Percentiles rank a stretch among this genome's conserved stretches.
Evolutionary conservation across 2,888 invertebrate genomes (phyloP).

Genomic region (Agriopis marginaria): DNA sequence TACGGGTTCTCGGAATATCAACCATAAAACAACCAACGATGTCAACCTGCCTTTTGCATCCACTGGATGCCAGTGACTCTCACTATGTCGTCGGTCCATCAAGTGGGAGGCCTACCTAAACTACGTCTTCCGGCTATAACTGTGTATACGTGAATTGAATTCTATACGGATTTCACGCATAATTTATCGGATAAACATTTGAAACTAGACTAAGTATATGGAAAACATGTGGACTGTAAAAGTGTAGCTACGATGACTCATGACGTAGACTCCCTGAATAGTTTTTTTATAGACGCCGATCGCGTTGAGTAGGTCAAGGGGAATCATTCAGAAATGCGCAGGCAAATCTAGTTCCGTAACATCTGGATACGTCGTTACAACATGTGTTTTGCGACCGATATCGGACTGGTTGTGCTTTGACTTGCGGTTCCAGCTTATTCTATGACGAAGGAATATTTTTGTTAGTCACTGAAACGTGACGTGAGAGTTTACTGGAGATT

Average conservation of each 20-base stretch:
- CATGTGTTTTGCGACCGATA: slow-evolving; percentile 1
- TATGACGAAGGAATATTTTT: too few species aligned
- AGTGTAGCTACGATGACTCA: not conserved
- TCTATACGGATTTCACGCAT: not conserved
- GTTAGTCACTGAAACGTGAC: too few species aligned
- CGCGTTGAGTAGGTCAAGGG: slow-evolving; percentile 35
- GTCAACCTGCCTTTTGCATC: too few species aligned
- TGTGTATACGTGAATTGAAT: too few species aligned
- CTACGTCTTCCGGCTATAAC: too few species aligned
- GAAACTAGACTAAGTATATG: not conserved
- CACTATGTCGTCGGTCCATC: too few species aligned
- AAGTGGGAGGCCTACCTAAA: too few species aligned
- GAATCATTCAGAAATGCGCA: slow-evolving; percentile 24
- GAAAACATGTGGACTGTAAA: not conserved
- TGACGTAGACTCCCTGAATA: slow-evolving; percentile 27
- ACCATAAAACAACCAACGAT: too few species aligned
- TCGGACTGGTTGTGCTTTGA: not conserved
- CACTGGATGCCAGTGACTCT: too few species aligned
- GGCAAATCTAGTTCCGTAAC: slow-evolving; percentile 22
- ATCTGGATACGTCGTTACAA: slow-evolving; percentile 21
- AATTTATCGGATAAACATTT: not conserved
- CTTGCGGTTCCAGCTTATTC: not conserved
- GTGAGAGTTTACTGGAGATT: too few species aligned
- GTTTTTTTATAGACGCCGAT: slow-evolving; percentile 27
- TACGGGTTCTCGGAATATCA: too few species aligned